Conservation (phyloP, 2,888 invertebrate genomes). For the Bombyx huttoni region DNA sequence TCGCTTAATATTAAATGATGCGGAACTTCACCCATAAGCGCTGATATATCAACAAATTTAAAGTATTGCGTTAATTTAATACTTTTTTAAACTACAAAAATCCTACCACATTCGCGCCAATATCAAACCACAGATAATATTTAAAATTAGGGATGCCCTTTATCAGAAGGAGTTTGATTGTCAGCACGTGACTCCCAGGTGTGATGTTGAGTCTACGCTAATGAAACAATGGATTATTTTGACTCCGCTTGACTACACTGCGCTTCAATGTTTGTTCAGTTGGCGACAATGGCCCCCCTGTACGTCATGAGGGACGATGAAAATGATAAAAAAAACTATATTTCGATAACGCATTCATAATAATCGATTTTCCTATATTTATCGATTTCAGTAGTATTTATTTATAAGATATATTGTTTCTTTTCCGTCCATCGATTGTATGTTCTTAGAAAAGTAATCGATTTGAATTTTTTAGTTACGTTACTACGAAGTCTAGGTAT, state of each 20-base stretch:
- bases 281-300: constrained; percentile 39
- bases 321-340: neutral
- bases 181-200: constrained; percentile 45
- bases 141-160: constrained; percentile 5
- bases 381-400: no score
- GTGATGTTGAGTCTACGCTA: constrained; percentile 44
- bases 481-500: neutral
- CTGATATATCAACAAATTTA: no score
- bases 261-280: constrained; percentile 38
- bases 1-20: no score
- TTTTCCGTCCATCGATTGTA: neutral
- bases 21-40: no score
- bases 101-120: neutral
- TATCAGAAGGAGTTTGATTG: neutral
- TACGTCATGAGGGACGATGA: neutral
- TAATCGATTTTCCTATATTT: no score
- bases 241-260: constrained; percentile 36
- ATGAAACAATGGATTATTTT: constrained; percentile 54
- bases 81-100: neutral
- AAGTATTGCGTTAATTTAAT: no score
- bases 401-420: no score
- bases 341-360: no score
- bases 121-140: neutral
- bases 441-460: neutral
- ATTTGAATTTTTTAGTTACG: neutral